Evolutionary conservation across 2,888 invertebrate species (phyloP).

Genomic region (Adela reaumurella): DNA sequence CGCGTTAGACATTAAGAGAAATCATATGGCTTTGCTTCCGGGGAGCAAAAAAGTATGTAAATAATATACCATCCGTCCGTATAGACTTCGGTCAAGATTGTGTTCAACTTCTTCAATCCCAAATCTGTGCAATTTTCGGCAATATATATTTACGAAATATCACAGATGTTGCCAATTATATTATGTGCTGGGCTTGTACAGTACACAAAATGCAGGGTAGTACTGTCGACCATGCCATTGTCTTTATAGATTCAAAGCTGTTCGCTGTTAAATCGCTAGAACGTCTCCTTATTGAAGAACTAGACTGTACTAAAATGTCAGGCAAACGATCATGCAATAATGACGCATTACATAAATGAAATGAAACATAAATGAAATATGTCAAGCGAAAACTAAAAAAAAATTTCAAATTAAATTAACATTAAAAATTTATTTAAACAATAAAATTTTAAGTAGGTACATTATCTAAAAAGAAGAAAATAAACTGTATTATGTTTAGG

Average conservation of each 20-base stretch:
- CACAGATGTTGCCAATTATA: slow-evolving; percentile 14
- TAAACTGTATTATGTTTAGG: not conserved
- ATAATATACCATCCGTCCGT: slow-evolving; percentile 11
- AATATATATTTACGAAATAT: slow-evolving; percentile 13
- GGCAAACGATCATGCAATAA: slow-evolving; percentile 9
- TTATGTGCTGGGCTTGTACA: slow-evolving; percentile 16
- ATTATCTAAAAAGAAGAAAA: not conserved
- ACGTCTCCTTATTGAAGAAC: slow-evolving; percentile 15
- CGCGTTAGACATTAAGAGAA: slow-evolving; percentile 14
- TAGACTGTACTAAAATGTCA: slow-evolving; percentile 13
- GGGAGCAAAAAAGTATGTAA: slow-evolving; percentile 10
- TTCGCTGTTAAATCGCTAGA: slow-evolving; percentile 11
- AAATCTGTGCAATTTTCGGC: slow-evolving; percentile 13
- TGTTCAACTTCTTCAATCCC: slow-evolving; percentile 12
- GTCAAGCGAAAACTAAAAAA: not conserved
- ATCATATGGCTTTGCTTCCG: slow-evolving; percentile 14
- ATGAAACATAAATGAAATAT: slow-evolving; percentile 5
- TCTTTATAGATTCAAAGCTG: slow-evolving; percentile 9
- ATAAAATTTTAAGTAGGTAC: not conserved
- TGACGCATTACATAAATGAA: slow-evolving; percentile 9
- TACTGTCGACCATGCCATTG: slow-evolving; percentile 12
- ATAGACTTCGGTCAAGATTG: slow-evolving; percentile 12
- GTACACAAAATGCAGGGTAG: slow-evolving; percentile 12
- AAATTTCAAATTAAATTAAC: not conserved
- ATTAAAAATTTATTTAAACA: not conserved